Conservation (phyloP, 2,797 vertebrate species). For the Tauraco hartlaubi region DNA sequence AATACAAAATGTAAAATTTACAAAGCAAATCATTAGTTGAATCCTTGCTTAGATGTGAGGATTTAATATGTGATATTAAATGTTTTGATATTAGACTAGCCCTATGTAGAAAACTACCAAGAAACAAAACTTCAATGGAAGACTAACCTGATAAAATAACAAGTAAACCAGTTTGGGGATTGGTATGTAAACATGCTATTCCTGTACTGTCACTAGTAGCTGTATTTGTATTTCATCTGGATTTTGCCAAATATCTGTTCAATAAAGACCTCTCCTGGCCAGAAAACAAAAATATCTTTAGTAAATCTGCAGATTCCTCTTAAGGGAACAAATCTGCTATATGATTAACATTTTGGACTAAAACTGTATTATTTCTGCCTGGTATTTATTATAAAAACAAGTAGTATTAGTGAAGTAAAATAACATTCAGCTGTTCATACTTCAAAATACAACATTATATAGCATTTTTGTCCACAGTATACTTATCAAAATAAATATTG, state of each 20-base stretch:
- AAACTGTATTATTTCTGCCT: background rate
- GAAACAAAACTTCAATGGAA: background rate
- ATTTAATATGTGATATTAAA: background rate
- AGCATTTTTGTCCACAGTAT: background rate
- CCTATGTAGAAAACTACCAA: background rate
- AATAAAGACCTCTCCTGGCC: background rate
- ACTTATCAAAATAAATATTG: background rate
- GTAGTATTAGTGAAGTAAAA: background rate
- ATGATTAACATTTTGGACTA: background rate
- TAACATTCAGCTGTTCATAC: background rate
- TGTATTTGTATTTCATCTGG: background rate
- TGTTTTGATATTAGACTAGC: background rate
- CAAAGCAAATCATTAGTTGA: background rate
- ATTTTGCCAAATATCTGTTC: background rate
- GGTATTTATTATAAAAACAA: background rate
- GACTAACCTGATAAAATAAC: background rate
- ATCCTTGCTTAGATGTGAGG: background rate
- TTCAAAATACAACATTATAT: background rate
- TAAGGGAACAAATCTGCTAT: background rate
- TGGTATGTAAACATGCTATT: background rate
- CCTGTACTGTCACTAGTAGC: background rate
- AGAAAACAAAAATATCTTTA: background rate
- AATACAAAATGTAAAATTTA: background rate
- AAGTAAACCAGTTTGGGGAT: background rate
- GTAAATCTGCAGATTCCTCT: conserved; percentile 11